Percentiles rank a stretch among this genome's conserved stretches.
Evolutionary conservation across 2,888 invertebrate genomes (phyloP).

Genomic region (Lissocephala sabroskyi): DNA sequence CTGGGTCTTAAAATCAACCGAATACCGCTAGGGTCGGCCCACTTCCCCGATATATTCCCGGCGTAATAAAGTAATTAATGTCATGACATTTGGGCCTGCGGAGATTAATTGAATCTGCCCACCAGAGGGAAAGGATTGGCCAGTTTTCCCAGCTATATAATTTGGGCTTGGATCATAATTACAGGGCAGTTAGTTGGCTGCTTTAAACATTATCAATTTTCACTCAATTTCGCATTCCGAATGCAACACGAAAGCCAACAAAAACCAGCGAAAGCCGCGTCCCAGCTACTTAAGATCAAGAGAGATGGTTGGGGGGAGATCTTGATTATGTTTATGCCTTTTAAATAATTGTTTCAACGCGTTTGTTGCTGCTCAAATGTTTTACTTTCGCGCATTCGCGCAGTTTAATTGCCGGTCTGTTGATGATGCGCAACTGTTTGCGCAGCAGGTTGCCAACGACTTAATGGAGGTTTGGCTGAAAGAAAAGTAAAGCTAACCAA

Average conservation of each 20-base stretch:
- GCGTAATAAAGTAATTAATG: conserved; percentile 65
- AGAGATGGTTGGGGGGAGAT: neutral
- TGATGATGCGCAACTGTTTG: conserved; percentile 23
- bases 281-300: neutral
- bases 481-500: too few relatives aligned
- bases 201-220: conserved; percentile 30
- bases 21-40: conserved; percentile 6
- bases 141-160: too few relatives aligned
- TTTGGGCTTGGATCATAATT: too few relatives aligned
- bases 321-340: conserved; percentile 17
- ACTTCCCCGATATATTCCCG: neutral
- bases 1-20: conserved; percentile 34
- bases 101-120: conserved; percentile 38
- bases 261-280: neutral
- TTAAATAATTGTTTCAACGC: conserved; percentile 33
- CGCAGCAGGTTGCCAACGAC: conserved; percentile 5
- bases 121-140: too few relatives aligned
- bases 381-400: conserved; percentile 45
- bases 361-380: conserved; percentile 18
- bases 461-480: too few relatives aligned
- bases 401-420: conserved; percentile 43
- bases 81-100: conserved; percentile 52
- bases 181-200: neutral
- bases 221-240: conserved; percentile 36
- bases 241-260: conserved; percentile 10